Base-by-base conservation (phyloP, 2,797 vertebrate genomes). In the Falco concolor region DNA sequence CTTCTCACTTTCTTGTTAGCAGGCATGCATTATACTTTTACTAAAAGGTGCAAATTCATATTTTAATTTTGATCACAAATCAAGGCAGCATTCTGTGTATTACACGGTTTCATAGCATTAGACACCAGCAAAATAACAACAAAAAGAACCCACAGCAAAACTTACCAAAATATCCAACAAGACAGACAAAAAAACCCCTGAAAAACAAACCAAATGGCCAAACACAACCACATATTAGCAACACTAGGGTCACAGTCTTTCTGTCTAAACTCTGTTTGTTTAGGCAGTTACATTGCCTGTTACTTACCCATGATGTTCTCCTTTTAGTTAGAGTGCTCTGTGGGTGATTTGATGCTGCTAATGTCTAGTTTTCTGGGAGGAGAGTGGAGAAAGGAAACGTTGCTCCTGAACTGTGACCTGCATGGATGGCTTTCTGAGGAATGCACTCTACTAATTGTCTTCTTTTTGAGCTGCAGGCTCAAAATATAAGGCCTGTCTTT, bases 221-320 rank as follows among this genome's bases (percentile, higher is more conserved):
- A 90, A 69, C 20, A 69, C 25, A 63, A 42, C 15, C 52, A 56
- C 47, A n/a, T 18, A 12, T 75, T 64, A 68, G 53, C 87, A 85
- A 78, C 2, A 12, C 6, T 50, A 59, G 54, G 54, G 70, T 80
- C 32, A 57, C 53, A 59, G 77, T 44, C 68, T 61, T 88, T 64
- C 74, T 79, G n/a, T 59, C 67, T 90, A 77, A 89, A 84, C 30
- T 91, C 82, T 96, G 92, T 95, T 95, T 97, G 82, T 90, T 96
- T 90, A 93, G 68, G 60, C 88, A 95, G 89, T 93, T 96, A 90
- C 50, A 72, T 27, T 40, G 91, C 53, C 57, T 87, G 68, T 85
- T 96, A 94, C 90, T 95, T 88, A 94, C 68, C 86, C 81, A 34
- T 95, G 90, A 96, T 96, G 53, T 95, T 84, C 56, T 90, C 81